phyloP scores from a whole-genome alignment of 53 echinoderm and acorn worm species.

The Henricia sp. region DNA sequence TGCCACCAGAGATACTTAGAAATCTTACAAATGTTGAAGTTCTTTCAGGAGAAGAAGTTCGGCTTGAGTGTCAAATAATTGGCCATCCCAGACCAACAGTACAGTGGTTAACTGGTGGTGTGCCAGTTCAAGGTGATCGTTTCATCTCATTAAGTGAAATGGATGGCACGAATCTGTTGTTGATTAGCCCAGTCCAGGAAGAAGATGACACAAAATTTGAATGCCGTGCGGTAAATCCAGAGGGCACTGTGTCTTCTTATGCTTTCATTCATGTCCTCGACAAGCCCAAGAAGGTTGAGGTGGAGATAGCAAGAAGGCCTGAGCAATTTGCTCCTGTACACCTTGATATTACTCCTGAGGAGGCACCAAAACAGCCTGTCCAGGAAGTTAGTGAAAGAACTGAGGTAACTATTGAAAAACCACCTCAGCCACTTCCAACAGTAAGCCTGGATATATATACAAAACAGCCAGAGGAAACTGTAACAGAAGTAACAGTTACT shows the following conservation, averaged over 20 bases:
- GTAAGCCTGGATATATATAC: conserved; percentile 60
- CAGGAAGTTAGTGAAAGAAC: conserved; percentile 71
- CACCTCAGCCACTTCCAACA: conserved; percentile 67
- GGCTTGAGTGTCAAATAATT: conserved; percentile 76
- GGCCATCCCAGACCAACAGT: conserved; percentile 83
- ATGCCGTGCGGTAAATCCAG: conserved; percentile 85
- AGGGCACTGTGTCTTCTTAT: conserved; percentile 86
- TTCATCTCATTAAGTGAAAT: conserved; percentile 72
- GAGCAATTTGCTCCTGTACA: conserved; percentile 64
- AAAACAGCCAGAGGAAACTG: conserved; percentile 32
- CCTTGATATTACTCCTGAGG: conserved; percentile 55
- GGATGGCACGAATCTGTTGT: conserved; percentile 82
- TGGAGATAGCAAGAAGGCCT: conserved; percentile 53
- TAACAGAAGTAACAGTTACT: conserved; percentile 66
- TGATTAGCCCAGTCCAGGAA: conserved; percentile 79
- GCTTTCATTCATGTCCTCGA: conserved; percentile 82
- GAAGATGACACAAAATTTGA: conserved; percentile 95
- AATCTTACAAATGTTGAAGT: conserved; percentile 77
- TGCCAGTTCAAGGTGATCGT: conserved; percentile 72
- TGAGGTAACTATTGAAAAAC: conserved; percentile 70
- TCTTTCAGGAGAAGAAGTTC: conserved; percentile 69
- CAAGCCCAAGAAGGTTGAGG: conserved; percentile 53
- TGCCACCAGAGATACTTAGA: conserved; percentile 72
- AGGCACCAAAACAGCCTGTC: conserved; percentile 36
- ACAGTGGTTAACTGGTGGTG: conserved; percentile 76